These are phyloP conservation scores for Aphis craccivora DNA, from an alignment of 1,140 invertebrate genomes.

Conservation along the genomic window DNA sequence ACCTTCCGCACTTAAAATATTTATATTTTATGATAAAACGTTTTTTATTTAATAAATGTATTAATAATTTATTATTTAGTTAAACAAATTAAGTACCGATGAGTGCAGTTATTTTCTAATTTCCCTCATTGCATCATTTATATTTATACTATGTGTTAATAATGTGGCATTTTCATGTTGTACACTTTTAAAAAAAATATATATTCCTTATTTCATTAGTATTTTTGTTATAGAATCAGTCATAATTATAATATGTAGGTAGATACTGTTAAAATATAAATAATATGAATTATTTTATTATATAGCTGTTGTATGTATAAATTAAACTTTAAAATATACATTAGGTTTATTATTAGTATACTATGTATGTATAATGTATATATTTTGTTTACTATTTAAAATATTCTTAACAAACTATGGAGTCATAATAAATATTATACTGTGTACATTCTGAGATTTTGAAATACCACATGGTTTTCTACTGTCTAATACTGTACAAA, in stretches of 20 bases:
- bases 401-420: no score
- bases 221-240: background rate
- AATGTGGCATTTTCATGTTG: background rate
- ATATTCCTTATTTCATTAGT: background rate
- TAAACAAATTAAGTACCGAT: background rate
- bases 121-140: background rate
- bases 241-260: background rate
- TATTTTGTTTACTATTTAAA: no score
- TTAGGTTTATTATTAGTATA: background rate
- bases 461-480: no score
- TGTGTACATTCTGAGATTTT: no score
- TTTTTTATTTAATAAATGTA: background rate
- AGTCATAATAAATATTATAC: no score
- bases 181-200: background rate
- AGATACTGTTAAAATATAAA: no score
- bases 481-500: no score
- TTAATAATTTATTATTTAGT: background rate
- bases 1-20: background rate
- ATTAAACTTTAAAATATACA: background rate
- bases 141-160: background rate
- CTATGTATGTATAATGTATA: no score
- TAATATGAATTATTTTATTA: background rate
- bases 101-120: background rate
- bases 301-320: background rate
- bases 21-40: background rate